Evolutionary conservation across 2,797 vertebrate species (phyloP), one percentile per base, ranked within the genome.

Genomic region (Oreochromis grahami): DNA sequence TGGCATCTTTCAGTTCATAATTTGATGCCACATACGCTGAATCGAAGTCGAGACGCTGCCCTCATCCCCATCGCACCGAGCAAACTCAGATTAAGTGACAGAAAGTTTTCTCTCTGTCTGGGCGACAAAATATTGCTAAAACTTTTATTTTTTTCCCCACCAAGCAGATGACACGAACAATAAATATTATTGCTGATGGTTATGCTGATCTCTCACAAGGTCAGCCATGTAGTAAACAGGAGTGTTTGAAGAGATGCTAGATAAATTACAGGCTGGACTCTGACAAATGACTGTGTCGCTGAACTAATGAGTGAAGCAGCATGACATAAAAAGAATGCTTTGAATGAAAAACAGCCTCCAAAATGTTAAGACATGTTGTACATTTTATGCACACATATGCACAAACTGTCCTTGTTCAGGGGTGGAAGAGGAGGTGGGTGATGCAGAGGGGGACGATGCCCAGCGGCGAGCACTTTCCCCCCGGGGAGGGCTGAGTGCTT

Each of bases 401-500:
- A 83, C 76, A 78, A 43, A 56, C 83, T 89, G 86, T 86, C 85
- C 87, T 85, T 26, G 15, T 90, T 86, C 72, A 43, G 43, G 76
- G 81, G 87, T 82, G 50, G 84, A 81, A 63, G 32, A 21, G 34
- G 60, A 41, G 41, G 38, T 77, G 85, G 88, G 83, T 53, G 81
- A 82, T 14, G 83, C 72, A 76, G 68, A 74, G 87, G 90, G 90
- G 90, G 91, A 86, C 65, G 79, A 84, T 91, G 91, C 93, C 93
- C 90, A 88, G 87, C 70, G 78, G 90, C 80, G 70, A 91, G 87
- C 84, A 14, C 76, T 70, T 60, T 65, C 38, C 88, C 90, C 93
- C 85, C 17, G 14, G 91, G 92, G 86, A 92, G 84, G 72, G 52
- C 87, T 92, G 94, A 95, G 92, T 95, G 93, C 93, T 88, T 94